Evolutionary conservation across 2,888 invertebrate species (phyloP), one percentile per base, ranked within the genome.

Genomic region (Polymixis flavicincta): DNA sequence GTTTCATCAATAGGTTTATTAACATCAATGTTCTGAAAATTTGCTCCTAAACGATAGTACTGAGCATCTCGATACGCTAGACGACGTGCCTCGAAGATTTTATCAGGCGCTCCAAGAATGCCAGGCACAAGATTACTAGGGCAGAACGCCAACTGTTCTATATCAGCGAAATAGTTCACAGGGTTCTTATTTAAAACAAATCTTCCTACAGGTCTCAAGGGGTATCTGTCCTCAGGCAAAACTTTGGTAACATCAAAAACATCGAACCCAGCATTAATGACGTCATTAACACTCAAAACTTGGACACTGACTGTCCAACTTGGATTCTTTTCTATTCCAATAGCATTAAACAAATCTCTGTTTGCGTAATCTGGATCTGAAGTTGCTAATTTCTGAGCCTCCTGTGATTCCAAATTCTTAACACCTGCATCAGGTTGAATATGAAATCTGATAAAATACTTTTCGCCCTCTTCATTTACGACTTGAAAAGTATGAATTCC

Each of bases 231-330:
- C 73, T 82, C 93, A 0, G 98, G 97, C 98, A 99, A 98, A 4
- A 98, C 96, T 97, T 98, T 99, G 7, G 99, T 99, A 64, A 98
- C 93, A 93, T 99, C 99, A 93, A 99, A 99, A 1, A 99, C 98
- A 96, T 99, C 99, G 94, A 97, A 98, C 78, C 96, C 97, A 88
- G 97, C 97, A 11, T 96, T 97, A 85, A 98, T 97, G 0, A 98
- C 98, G 93, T 99, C 97, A 75, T 97, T 97, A 60, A 97, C 96
- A 2, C 98, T 98, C 98, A 99, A 98, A 13, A 98, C 97, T 95
- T 98, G 98, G 71, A 99, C 97, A 86, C 97, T 97, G 68, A 98
- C 93, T 5, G 97, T 97, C 98, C 98, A 99, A 13, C 97, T 96
- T 1, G 98, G 98, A 89, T 93, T 97, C 14, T 97, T 92, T 32